A percentile compares a stretch with the other conserved stretches of the same genome.
Evolutionary conservation across 2,888 invertebrate genomes (phyloP).

Genomic region (Diloba caeruleocephala): DNA sequence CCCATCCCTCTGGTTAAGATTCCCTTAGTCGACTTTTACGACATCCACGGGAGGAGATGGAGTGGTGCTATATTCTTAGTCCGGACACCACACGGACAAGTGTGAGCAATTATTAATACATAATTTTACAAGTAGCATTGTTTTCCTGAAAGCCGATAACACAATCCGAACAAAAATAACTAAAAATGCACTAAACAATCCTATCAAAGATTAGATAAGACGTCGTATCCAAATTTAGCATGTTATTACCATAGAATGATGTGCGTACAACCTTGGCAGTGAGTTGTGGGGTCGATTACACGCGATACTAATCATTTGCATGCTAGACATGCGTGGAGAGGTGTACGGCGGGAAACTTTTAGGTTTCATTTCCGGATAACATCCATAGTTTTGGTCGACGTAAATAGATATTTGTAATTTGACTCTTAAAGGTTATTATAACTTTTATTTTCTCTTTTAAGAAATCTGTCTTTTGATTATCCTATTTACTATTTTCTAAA

Average conservation of each 20-base stretch:
- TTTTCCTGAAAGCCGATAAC: neutral
- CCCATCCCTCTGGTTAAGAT: too few relatives aligned
- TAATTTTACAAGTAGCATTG: too few relatives aligned
- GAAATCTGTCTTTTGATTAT: too few relatives aligned
- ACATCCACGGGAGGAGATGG: too few relatives aligned
- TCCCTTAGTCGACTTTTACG: too few relatives aligned
- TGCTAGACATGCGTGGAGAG: constrained; percentile 48
- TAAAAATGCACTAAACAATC: constrained; percentile 8
- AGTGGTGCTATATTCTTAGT: too few relatives aligned
- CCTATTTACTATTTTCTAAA: too few relatives aligned
- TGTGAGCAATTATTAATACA: too few relatives aligned
- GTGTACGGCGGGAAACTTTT: constrained; percentile 57
- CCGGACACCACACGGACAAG: too few relatives aligned
- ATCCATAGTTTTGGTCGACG: constrained; percentile 10
- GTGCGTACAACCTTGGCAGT: constrained; percentile 61
- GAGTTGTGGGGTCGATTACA: constrained; percentile 63
- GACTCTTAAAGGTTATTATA: too few relatives aligned
- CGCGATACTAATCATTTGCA: constrained; percentile 55
- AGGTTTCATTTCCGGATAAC: constrained; percentile 59
- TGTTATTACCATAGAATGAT: constrained; percentile 39
- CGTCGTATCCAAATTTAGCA: constrained; percentile 26
- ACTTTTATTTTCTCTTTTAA: too few relatives aligned
- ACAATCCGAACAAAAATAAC: neutral
- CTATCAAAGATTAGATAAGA: constrained; percentile 24
- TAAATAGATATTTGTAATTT: too few relatives aligned